Evolutionary conservation across 2,113 vertebrate genomes (phyloP).

Genomic region (Plecotus auritus): DNA sequence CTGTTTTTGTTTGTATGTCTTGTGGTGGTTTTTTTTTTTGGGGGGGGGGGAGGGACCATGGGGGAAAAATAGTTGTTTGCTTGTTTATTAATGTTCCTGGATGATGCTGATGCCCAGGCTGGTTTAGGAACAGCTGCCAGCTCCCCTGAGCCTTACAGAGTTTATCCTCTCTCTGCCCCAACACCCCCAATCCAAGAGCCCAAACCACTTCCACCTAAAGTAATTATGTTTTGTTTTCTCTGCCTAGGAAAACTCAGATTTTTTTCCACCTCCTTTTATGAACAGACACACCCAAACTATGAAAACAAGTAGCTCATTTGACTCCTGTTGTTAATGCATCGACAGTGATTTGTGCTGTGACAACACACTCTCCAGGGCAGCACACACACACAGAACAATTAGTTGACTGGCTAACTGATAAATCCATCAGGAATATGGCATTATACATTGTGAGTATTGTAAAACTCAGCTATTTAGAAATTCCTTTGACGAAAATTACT

Average conservation of each 20-base stretch:
- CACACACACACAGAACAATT: not conserved
- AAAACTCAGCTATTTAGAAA: constrained; percentile 17
- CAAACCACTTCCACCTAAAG: not conserved
- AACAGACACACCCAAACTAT: not conserved
- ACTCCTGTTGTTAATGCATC: not conserved
- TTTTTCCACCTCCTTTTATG: not conserved
- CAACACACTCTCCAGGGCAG: not conserved
- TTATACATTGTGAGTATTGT: not conserved
- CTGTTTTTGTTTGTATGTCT: not conserved
- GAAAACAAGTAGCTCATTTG: not conserved
- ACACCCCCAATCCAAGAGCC: not conserved
- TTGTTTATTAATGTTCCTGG: not conserved
- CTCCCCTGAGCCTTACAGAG: not conserved
- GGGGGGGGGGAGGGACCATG: too few species aligned
- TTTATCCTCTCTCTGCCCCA: not conserved
- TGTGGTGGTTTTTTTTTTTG: too few species aligned
- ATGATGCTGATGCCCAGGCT: too few species aligned
- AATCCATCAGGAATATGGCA: not conserved
- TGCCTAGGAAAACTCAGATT: not conserved
- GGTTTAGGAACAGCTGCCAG: not conserved
- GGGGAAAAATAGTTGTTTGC: not conserved
- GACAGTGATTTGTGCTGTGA: not conserved
- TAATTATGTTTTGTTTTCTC: not conserved
- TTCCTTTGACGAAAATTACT: constrained; percentile 21
- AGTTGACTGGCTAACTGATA: not conserved